A percentile compares a stretch with the other conserved stretches of the same genome.
Evolutionary conservation across 1,140 invertebrate genomes (phyloP).

Genomic region (Diorhabda sublineata): DNA sequence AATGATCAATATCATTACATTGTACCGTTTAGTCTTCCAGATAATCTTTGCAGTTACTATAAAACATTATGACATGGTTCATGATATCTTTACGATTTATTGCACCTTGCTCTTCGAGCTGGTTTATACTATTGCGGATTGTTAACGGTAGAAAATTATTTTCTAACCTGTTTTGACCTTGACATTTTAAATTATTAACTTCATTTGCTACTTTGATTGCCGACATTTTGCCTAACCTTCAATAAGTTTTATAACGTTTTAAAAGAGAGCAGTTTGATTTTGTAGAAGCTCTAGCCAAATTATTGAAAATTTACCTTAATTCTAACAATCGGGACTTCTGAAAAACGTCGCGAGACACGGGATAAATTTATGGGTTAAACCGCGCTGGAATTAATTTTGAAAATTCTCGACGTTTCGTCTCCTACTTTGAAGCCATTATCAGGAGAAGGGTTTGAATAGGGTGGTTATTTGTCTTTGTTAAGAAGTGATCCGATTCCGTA

Average conservation of each 20-base stretch:
- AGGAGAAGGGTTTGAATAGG: no score
- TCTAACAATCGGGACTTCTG: no score
- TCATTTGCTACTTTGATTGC: not conserved
- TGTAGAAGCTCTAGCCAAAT: no score
- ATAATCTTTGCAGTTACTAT: constrained; percentile 21
- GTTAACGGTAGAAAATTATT: constrained; percentile 18
- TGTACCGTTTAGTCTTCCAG: constrained; percentile 20
- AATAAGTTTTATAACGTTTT: constrained; percentile 21
- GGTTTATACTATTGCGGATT: constrained; percentile 16
- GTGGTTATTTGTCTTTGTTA: no score
- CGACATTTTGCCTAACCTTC: constrained; percentile 22
- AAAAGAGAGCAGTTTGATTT: constrained; percentile 11
- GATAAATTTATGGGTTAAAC: no score
- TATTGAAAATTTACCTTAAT: no score
- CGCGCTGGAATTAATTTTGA: no score
- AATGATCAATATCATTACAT: constrained; percentile 21
- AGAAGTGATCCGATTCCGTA: no score
- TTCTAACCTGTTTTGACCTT: not conserved
- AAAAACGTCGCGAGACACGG: no score
- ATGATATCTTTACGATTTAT: constrained; percentile 20
- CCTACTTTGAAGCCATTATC: no score
- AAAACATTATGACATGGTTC: constrained; percentile 19
- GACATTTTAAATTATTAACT: no score
- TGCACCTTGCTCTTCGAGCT: constrained; percentile 20
- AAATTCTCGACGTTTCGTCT: no score